Evolutionary conservation across 2,113 vertebrate species (phyloP).

Genomic region (Bos javanicus): DNA sequence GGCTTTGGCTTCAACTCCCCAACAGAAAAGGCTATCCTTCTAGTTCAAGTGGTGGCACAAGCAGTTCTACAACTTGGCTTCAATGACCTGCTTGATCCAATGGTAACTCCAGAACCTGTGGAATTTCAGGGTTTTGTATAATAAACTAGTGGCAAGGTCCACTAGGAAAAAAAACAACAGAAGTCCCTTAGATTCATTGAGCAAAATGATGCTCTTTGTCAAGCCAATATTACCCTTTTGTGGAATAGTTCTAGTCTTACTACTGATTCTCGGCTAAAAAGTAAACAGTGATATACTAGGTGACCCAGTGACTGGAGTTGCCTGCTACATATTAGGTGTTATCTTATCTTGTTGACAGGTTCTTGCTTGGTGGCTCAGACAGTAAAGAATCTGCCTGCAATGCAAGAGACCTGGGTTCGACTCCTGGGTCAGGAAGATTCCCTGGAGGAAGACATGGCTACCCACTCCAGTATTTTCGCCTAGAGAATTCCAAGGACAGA

Average conservation of each 20-base stretch:
- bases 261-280: not conserved
- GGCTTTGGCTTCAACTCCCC: not conserved
- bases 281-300: not conserved
- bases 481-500: not conserved
- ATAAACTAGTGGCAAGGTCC: not conserved
- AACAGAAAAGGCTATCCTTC: not conserved
- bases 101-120: not conserved
- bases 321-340: not conserved
- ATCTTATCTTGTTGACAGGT: not conserved
- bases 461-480: not conserved
- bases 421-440: not conserved
- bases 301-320: not conserved
- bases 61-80: not conserved
- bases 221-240: not conserved
- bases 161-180: not conserved
- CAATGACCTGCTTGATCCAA: not conserved
- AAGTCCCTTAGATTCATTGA: not conserved
- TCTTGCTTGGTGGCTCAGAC: not conserved
- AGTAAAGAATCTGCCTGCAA: not conserved
- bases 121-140: not conserved
- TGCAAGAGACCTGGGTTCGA: not conserved
- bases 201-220: not conserved
- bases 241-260: not conserved
- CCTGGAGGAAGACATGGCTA: not conserved
- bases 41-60: not conserved